phyloP scores from a whole-genome alignment of 1,140 invertebrate genomes.

The Formica exsecta region DNA sequence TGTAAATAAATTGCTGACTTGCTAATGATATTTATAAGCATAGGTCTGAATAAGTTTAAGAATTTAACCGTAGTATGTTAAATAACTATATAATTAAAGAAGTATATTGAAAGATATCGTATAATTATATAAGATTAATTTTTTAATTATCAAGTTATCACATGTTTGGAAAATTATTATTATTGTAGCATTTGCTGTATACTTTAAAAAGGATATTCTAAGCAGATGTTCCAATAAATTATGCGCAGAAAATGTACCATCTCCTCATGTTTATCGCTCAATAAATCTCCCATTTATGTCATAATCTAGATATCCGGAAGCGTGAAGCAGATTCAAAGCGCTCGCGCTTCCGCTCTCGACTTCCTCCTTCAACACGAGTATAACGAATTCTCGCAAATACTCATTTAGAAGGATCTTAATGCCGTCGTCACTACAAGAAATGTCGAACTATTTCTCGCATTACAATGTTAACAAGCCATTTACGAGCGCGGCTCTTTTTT shows the following conservation, averaged over 20 bases:
- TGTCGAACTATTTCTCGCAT: neutral
- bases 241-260: neutral
- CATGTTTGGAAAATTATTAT: conserved; percentile 10
- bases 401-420: neutral
- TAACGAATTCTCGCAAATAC: neutral
- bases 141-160: neutral
- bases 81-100: conserved; percentile 11
- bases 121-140: conserved; percentile 20
- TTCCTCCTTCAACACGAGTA: conserved; percentile 22
- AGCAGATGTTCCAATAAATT: neutral
- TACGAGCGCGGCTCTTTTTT: neutral
- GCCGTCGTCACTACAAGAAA: neutral
- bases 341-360: conserved; percentile 38
- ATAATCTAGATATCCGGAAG: conserved; percentile 53
- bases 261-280: conserved; percentile 21
- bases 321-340: conserved; percentile 12
- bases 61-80: neutral
- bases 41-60: neutral
- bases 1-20: neutral
- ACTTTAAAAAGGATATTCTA: conserved; percentile 31
- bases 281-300: conserved; percentile 34
- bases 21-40: neutral
- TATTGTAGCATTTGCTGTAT: conserved; percentile 9
- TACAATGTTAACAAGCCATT: conserved; percentile 13
- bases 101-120: conserved; percentile 10